A percentile compares a stretch with the other conserved stretches of the same genome.
Conservation (phyloP, 2,113 vertebrate species). For the Ammodytes marinus region DNA sequence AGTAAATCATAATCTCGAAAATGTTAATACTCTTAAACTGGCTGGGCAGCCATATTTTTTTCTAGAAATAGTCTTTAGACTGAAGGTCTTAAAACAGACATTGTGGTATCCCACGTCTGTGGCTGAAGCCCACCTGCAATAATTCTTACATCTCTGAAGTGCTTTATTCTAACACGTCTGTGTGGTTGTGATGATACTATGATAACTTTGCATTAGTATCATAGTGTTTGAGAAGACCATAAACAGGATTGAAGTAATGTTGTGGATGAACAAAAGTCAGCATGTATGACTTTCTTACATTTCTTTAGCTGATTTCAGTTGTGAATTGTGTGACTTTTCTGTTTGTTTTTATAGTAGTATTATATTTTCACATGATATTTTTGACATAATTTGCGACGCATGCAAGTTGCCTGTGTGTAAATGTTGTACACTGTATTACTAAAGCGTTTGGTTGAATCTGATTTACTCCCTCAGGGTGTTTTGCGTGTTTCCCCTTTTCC, state of each 20-base stretch:
- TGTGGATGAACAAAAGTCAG: conserved; percentile 38
- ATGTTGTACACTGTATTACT: conserved; percentile 13
- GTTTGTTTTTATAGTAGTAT: conserved; percentile 22
- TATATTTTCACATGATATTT: neutral
- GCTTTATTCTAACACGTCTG: conserved; percentile 2
- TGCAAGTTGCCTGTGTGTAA: conserved; percentile 46
- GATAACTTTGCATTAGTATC: conserved; percentile 23
- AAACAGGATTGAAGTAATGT: conserved; percentile 16
- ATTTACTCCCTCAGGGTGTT: conserved; percentile 1
- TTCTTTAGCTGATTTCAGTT: neutral
- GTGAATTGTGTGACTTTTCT: conserved; percentile 20
- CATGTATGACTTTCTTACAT: conserved; percentile 26
- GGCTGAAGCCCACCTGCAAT: neutral
- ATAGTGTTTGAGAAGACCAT: conserved; percentile 20
- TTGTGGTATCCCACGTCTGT: conserved; percentile 19
- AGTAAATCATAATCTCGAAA: neutral
- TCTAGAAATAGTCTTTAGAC: conserved; percentile 5
- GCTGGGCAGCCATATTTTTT: neutral
- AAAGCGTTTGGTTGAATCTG: conserved; percentile 51
- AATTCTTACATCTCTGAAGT: neutral
- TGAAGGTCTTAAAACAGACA: conserved; percentile 38
- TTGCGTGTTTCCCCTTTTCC: neutral
- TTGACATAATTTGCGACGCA: conserved; percentile 41
- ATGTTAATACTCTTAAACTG: conserved; percentile 7
- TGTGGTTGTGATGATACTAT: conserved; percentile 32